Evolutionary conservation across 2,888 invertebrate species (phyloP).

Genomic region (Cerceris ruficornis): DNA sequence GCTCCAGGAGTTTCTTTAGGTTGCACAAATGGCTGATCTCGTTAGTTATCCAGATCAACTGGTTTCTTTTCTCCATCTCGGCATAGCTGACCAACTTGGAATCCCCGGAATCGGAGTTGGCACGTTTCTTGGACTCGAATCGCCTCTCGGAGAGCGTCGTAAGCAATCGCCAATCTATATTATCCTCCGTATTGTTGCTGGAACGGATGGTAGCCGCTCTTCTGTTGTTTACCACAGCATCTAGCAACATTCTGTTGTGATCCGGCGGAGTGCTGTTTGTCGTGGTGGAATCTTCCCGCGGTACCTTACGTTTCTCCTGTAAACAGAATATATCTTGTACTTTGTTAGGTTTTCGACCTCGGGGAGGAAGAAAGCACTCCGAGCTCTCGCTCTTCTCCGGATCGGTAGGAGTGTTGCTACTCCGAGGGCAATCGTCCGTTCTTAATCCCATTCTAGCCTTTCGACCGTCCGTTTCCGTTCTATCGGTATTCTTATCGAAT

Average conservation of each 20-base stretch:
- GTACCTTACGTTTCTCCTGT: constrained; percentile 66
- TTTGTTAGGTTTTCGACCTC: constrained; percentile 67
- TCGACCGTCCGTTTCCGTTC: constrained; percentile 78
- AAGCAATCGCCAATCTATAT: constrained; percentile 81
- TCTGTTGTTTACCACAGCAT: constrained; percentile 67
- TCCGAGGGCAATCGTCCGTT: constrained; percentile 72
- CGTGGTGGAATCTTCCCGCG: constrained; percentile 64
- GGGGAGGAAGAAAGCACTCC: constrained; percentile 77
- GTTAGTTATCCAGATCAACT: constrained; percentile 84
- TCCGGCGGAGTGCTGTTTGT: constrained; percentile 70
- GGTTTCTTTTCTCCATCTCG: constrained; percentile 83
- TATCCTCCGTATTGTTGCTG: constrained; percentile 64
- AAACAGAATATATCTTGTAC: constrained; percentile 68
- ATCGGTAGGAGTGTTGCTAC: constrained; percentile 68
- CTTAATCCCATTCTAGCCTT: constrained; percentile 79
- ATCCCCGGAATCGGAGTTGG: constrained; percentile 72
- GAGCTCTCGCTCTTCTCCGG: constrained; percentile 78
- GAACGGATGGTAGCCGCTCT: constrained; percentile 59
- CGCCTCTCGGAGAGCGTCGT: constrained; percentile 82
- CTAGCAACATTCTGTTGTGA: constrained; percentile 70
- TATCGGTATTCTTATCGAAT: constrained; percentile 75
- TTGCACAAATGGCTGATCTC: constrained; percentile 84
- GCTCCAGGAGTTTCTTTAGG: constrained; percentile 81
- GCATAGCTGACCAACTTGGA: constrained; percentile 80
- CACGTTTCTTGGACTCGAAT: constrained; percentile 77